Evolutionary conservation across 2,113 vertebrate species (phyloP), one percentile per base, ranked within the genome.

Genomic region (Marcusenius ussheri): DNA sequence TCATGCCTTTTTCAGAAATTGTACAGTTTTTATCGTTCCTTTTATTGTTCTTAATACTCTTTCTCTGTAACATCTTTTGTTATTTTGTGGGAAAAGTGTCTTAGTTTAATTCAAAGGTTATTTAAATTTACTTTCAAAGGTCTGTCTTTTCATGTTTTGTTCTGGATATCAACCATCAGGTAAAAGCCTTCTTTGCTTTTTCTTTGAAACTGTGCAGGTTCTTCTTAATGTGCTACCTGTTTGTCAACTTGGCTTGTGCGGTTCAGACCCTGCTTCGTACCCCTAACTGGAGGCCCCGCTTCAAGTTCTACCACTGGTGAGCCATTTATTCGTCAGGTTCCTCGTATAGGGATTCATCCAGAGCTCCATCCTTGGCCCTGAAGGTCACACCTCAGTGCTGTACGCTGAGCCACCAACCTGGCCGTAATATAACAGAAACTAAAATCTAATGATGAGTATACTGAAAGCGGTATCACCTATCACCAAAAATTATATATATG

Each of bases 171-270:
- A 42, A 7, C 35, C 74, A 80, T 35, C 35, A 7, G 35, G 35
- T n/a, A 47, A 35, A 35, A 47, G 1, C 50, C 10, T 50, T 8
- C 6, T 1, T 70, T 3, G 58, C 6, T 19, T 42, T 27, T n/a
- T 50, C 53, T 19, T 42, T 47, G 74, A 17, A 89, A 9, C 45
- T 74, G 21, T 1, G 27, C 94, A 98, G 98, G 98, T 99, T 99
- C 93, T 99, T 99, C 92, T 96, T 99, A 91, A 99, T 99, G 98
- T 99, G 98, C 93, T 99, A 99, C 94, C 93, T 99, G 95, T 99
- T 99, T 90, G 98, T 99, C 89, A 99, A 99, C 94, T 92, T 99
- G 95, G 98, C 98, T 27, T 99, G 98, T 58, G 98, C 98, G 0
- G 95, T 99, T 39, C 98, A 99, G 94, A 99, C 98, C 0, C 96